Percentiles rank a stretch among this genome's conserved stretches.
Evolutionary conservation across 2,888 invertebrate species (phyloP).

Genomic region (Dendrolimus houi): DNA sequence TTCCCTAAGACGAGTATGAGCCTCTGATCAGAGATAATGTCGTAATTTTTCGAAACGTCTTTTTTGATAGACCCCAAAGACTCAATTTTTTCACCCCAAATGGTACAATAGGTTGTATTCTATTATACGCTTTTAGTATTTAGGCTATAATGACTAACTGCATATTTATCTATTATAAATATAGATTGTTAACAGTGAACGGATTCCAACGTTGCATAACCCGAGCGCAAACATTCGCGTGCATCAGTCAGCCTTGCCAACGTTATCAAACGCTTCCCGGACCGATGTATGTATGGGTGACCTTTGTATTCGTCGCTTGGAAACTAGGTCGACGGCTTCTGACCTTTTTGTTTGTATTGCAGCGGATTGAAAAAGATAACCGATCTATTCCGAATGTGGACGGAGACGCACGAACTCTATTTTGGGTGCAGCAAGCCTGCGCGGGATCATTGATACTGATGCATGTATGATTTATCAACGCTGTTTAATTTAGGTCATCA

Average conservation of each 20-base stretch:
- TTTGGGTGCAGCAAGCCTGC: conserved; percentile 38
- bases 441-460: conserved; percentile 22
- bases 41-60: too few species aligned
- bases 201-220: conserved; percentile 31
- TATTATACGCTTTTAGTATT: too few species aligned
- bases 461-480: conserved; percentile 23
- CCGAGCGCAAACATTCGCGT: conserved; percentile 29
- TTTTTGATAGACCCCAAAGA: too few species aligned
- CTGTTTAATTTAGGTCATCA: conserved; percentile 20
- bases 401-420: conserved; percentile 45
- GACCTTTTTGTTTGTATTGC: conserved; percentile 68
- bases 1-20: too few species aligned
- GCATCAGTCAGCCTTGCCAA: conserved; percentile 53
- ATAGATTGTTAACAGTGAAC: conserved; percentile 8
- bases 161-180: too few species aligned
- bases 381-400: conserved; percentile 41
- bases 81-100: too few species aligned
- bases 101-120: too few species aligned
- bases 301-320: conserved; percentile 56
- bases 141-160: too few species aligned
- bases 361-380: conserved; percentile 48
- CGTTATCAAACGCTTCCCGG: conserved; percentile 64
- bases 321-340: conserved; percentile 70
- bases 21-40: too few species aligned
- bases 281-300: conserved; percentile 57